Evolutionary conservation across 2,888 invertebrate genomes (phyloP).

Genomic region (Schizotus pectinicornis): DNA sequence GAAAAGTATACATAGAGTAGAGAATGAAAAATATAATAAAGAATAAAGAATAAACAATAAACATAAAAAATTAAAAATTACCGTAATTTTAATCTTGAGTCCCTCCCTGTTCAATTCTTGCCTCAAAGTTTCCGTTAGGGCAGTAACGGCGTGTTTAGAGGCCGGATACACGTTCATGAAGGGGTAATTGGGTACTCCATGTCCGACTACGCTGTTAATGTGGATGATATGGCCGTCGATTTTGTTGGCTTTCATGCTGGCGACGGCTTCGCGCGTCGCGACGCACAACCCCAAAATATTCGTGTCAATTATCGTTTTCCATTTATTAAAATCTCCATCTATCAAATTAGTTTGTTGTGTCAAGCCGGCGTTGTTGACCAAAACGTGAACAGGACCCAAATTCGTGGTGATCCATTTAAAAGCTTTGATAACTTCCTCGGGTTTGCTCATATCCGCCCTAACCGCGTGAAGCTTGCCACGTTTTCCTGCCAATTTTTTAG

Average conservation of each 20-base stretch:
- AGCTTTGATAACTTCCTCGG: constrained; percentile 5
- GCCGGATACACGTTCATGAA: constrained; percentile 25
- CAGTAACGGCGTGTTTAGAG: constrained; percentile 29
- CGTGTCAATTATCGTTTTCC: constrained; percentile 25
- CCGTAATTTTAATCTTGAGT: constrained; percentile 23
- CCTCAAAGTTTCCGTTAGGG: constrained; percentile 24
- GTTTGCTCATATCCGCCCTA: constrained; percentile 5
- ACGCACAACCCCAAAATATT: constrained; percentile 30
- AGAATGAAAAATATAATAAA: too few relatives aligned
- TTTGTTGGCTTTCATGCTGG: constrained; percentile 25
- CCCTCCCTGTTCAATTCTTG: constrained; percentile 13
- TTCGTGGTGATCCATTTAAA: constrained; percentile 2
- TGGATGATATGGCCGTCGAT: constrained; percentile 32
- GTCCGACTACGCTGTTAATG: constrained; percentile 26
- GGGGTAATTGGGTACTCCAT: constrained; percentile 12
- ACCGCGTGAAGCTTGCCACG: constrained; percentile 6
- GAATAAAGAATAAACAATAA: too few relatives aligned
- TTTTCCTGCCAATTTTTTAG: not conserved
- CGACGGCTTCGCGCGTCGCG: constrained; percentile 27
- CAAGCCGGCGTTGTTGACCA: constrained; percentile 8
- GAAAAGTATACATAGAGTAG: too few relatives aligned
- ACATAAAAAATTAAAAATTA: too few relatives aligned
- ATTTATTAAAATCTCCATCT: constrained; percentile 22
- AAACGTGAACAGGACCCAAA: constrained; percentile 5
- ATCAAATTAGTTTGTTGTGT: constrained; percentile 17